phyloP scores from a whole-genome alignment of 1,140 invertebrate species.

The Antheraea pernyi region DNA sequence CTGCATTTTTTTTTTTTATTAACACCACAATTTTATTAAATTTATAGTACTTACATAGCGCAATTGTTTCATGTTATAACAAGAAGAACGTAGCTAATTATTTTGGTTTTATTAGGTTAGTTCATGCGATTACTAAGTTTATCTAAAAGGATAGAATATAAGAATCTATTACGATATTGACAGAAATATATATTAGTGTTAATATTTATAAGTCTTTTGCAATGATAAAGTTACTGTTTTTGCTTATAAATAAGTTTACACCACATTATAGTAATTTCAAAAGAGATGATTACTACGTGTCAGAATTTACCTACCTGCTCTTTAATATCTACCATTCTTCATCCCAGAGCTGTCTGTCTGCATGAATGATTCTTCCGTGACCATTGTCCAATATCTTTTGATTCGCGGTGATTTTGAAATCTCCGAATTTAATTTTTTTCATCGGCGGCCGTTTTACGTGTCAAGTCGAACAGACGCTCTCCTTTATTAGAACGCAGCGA shows the following conservation, averaged over 20 bases:
- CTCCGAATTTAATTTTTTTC: conserved; percentile 51
- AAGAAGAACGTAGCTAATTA: too few species aligned
- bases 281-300: conserved; percentile 59
- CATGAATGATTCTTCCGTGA: conserved; percentile 54
- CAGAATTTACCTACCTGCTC: conserved; percentile 71
- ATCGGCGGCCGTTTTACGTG: conserved; percentile 42
- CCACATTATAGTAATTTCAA: conserved; percentile 12
- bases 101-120: too few species aligned
- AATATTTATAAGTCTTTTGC: neutral
- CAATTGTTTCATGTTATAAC: too few species aligned
- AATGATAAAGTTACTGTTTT: neutral
- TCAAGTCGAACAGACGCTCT: conserved; percentile 44
- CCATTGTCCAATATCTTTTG: conserved; percentile 77
- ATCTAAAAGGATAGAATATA: too few species aligned
- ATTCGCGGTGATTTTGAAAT: conserved; percentile 46
- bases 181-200: too few species aligned
- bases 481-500: conserved; percentile 45
- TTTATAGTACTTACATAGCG: too few species aligned
- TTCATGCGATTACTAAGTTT: too few species aligned
- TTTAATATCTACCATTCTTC: conserved; percentile 54
- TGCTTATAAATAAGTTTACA: neutral
- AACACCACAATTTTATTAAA: too few species aligned
- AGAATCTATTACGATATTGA: too few species aligned
- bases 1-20: too few species aligned
- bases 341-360: conserved; percentile 37